phyloP scores from a whole-genome alignment of 53 echinoderm and acorn worm species.

The Luidia sarsii region DNA sequence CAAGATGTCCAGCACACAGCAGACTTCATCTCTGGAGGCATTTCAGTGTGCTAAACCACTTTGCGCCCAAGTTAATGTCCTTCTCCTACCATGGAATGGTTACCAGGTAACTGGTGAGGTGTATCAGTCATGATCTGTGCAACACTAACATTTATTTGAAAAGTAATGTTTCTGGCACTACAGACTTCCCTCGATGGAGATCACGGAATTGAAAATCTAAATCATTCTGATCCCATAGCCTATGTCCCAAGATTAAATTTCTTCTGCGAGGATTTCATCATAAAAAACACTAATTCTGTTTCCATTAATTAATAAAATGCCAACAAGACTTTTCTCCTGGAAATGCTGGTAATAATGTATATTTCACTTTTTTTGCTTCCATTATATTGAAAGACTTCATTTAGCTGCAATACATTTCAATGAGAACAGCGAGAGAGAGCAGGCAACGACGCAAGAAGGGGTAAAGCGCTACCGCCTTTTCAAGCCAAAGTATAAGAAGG shows the following conservation, averaged over 20 bases:
- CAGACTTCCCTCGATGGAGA: too few relatives aligned
- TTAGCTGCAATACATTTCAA: slow-evolving; percentile 58
- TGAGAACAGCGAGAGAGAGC: slow-evolving; percentile 53
- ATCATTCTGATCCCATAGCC: too few relatives aligned
- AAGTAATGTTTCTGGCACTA: too few relatives aligned
- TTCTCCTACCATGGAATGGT: slow-evolving; percentile 6
- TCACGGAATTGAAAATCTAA: too few relatives aligned
- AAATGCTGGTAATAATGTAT: background rate
- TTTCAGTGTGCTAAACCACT: slow-evolving; percentile 35
- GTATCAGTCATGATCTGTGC: too few relatives aligned
- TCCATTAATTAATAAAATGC: background rate
- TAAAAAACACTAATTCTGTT: too few relatives aligned
- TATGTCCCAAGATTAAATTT: too few relatives aligned
- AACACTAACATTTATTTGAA: too few relatives aligned
- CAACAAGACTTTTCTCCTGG: background rate
- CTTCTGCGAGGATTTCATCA: too few relatives aligned
- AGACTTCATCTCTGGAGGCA: slow-evolving; percentile 60
- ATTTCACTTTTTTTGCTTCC: background rate
- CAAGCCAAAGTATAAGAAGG: slow-evolving; percentile 59
- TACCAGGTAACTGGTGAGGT: background rate
- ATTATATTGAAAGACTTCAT: slow-evolving; percentile 39
- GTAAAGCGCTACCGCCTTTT: slow-evolving; percentile 7
- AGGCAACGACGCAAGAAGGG: slow-evolving; percentile 48
- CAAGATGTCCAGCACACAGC: slow-evolving; percentile 48
- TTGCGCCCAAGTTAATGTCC: slow-evolving; percentile 18